Evolutionary conservation across 1,140 invertebrate species (phyloP), one percentile per base, ranked within the genome.

Genomic region (Drosophila equinoxialis): DNA sequence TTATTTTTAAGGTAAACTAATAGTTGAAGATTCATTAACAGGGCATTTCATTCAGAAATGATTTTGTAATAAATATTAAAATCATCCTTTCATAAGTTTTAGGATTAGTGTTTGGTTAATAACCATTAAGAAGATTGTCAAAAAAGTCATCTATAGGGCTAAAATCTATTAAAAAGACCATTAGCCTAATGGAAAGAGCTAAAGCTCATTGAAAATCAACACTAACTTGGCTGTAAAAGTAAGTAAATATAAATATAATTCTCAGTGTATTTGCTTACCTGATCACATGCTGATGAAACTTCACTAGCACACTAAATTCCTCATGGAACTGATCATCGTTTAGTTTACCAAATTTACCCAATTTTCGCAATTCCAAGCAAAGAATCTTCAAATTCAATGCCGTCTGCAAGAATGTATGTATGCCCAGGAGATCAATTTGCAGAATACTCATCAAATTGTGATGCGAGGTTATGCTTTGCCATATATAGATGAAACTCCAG

Each of bases 281-380:
- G 20, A 90, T 90, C 1, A 90, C 77, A 41, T 89, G 71, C 76
- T 87, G 83, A 68, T 90, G 87, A 13, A 72, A 90, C 10, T 63
- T 51, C 0, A 90, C 42, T 7, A 78, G 33, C 3, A 64, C 39
- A 11, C 65, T 48, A 8, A 81, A 74, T 41, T 72, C 54, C 20
- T 41, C 26, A 23, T 62, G 79, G 30, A 79, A 81, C 0, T 51
- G 42, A 0, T 11, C 30, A 55, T 86, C 68, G 33, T 14, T 73
- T 3, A 58, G 13, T 4, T 3, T 10, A 4, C 7, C 3, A 20
- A 65, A 20, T 1, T 73, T 72, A 0, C 83, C 65, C 60, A 91
- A 41, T 0, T 74, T 69, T 3, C 68, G 39, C 11, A 91, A 37
- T 26, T 74, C 71, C 6, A 87, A 60, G 68, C 80, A 79, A 1